phyloP scores from a whole-genome alignment of 2,113 vertebrate genomes.

The Lagopus leucura region DNA sequence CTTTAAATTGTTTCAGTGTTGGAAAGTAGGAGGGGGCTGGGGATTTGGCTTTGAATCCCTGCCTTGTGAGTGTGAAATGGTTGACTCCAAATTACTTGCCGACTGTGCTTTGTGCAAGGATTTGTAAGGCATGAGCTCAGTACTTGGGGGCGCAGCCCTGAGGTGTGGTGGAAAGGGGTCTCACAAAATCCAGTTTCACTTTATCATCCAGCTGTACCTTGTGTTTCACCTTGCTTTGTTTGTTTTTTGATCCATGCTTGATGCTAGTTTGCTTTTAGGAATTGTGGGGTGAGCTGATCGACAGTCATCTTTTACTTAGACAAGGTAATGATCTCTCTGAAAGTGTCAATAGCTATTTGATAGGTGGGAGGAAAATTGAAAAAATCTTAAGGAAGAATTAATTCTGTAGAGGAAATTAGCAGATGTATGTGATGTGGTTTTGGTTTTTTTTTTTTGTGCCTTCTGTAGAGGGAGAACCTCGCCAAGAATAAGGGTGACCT shows the following conservation, averaged over 20 bases:
- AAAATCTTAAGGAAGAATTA: not conserved
- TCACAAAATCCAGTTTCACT: not conserved
- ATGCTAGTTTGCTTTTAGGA: not conserved
- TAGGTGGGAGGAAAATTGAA: not conserved
- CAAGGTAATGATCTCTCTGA: not conserved
- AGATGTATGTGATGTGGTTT: not conserved
- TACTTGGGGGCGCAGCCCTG: not conserved
- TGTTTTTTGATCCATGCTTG: not conserved
- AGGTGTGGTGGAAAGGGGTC: not conserved
- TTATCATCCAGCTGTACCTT: not conserved
- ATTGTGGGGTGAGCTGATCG: not conserved
- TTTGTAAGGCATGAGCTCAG: not conserved
- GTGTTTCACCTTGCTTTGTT: not conserved
- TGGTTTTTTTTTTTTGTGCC: not conserved
- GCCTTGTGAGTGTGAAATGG: conserved; percentile 56
- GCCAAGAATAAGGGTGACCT: not conserved
- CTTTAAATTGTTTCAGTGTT: conserved; percentile 63
- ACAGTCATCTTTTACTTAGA: not conserved
- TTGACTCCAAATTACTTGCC: conserved; percentile 60
- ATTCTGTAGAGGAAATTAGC: not conserved
- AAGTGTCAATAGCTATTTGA: not conserved
- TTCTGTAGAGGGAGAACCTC: not conserved
- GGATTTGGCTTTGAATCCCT: conserved; percentile 51
- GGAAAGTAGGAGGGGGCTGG: conserved; percentile 31
- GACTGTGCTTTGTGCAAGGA: conserved; percentile 31